Evolutionary conservation across 2,888 invertebrate species (phyloP).

Genomic region (Callyntrura sp.): DNA sequence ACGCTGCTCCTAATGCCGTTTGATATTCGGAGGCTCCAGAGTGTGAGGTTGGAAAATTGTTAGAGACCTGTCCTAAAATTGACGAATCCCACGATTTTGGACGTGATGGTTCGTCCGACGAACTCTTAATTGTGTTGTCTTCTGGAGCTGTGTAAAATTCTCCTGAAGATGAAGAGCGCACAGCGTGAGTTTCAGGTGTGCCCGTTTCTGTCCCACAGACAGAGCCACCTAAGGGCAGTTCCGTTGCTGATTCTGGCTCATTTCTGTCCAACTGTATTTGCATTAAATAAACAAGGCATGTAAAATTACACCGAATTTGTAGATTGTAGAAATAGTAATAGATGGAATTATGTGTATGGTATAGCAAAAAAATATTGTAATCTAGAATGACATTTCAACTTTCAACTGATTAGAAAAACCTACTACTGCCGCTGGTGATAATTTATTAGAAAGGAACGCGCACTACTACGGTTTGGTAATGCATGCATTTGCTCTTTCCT

Average conservation of each 20-base stretch:
- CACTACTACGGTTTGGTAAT: too few species aligned
- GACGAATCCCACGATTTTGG: slow-evolving; percentile 84
- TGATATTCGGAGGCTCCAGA: slow-evolving; percentile 82
- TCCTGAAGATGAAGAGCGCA: slow-evolving; percentile 82
- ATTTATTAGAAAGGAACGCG: too few species aligned
- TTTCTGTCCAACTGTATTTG: slow-evolving; percentile 65
- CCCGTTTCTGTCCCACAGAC: slow-evolving; percentile 75
- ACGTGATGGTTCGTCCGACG: slow-evolving; percentile 83
- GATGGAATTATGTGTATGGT: too few species aligned
- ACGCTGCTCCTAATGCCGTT: slow-evolving; percentile 81
- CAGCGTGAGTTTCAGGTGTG: slow-evolving; percentile 81
- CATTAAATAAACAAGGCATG: slow-evolving; percentile 33
- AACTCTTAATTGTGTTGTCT: slow-evolving; percentile 80
- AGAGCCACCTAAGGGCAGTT: slow-evolving; percentile 62
- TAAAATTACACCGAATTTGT: background rate
- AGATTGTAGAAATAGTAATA: too few species aligned
- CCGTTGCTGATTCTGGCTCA: slow-evolving; percentile 64
- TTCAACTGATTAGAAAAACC: too few species aligned
- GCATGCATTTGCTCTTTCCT: too few species aligned
- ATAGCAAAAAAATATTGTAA: too few species aligned
- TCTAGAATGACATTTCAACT: too few species aligned
- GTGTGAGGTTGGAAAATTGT: slow-evolving; percentile 80
- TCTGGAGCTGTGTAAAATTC: slow-evolving; percentile 83
- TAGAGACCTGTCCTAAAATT: slow-evolving; percentile 83
- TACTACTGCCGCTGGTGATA: too few species aligned